Evolutionary conservation across 1,140 invertebrate genomes (phyloP).

Genomic region (Hypsibius dujardini): DNA sequence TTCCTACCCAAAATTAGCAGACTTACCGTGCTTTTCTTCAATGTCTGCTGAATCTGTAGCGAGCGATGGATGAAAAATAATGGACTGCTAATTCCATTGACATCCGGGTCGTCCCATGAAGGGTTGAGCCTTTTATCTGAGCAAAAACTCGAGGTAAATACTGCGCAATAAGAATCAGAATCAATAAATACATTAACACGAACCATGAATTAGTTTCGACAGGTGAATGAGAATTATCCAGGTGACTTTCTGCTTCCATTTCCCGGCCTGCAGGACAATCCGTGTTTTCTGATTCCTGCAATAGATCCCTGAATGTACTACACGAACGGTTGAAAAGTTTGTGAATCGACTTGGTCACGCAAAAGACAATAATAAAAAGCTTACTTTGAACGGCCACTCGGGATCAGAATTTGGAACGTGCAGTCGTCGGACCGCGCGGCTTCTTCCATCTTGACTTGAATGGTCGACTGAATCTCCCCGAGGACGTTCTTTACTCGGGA

Average conservation of each 20-base stretch:
- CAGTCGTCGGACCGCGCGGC: constrained; percentile 8
- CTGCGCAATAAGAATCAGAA: no score
- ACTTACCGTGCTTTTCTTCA: background rate
- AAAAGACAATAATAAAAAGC: background rate
- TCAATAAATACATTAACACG: background rate
- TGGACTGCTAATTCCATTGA: background rate
- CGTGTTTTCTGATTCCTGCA: constrained; percentile 6
- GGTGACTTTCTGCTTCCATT: background rate
- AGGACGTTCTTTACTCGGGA: background rate
- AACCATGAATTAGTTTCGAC: constrained; percentile 1
- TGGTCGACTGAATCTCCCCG: background rate
- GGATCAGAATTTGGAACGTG: constrained; percentile 6
- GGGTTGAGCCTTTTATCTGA: constrained; percentile 4
- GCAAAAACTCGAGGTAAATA: background rate
- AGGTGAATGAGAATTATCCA: constrained; percentile 3
- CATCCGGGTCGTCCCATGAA: constrained; percentile 5
- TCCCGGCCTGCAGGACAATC: background rate
- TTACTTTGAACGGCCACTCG: background rate
- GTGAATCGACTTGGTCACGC: background rate
- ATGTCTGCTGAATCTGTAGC: background rate
- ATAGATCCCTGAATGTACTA: background rate
- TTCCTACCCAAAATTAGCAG: no score
- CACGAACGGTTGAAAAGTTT: background rate
- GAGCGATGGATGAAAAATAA: background rate
- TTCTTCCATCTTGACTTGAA: constrained; percentile 15